Base-by-base conservation (phyloP, 2,888 invertebrate species). In the Rhagium mordax region DNA sequence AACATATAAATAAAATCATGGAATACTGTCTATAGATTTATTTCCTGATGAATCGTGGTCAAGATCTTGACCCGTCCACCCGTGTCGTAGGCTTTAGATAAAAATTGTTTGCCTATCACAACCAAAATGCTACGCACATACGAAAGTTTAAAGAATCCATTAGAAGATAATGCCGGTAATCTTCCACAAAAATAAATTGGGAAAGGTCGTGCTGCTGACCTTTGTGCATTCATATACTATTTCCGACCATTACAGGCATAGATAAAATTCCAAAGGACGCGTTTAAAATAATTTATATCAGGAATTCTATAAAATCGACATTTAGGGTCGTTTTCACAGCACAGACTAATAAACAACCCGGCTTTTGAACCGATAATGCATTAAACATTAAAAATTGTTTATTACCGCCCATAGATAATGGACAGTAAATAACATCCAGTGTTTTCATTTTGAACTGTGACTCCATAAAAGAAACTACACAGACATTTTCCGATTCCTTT, bases 241-340 rank as follows among this genome's bases (percentile, higher is more conserved):
- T 59, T 59, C 29, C 29, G 18, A 59, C n/a, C 16, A 16, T 33
- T 59, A 16, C 15, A n/a, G 24, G 15, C 18, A 7, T 16, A 59
- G 64, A 64, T 64, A 64, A 51, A n/a, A 49, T 64, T 64, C 48
- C 64, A 16, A 49, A 64, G 15, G 24, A 47, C 10, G 21, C 47
- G 49, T 49, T 33, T 21, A 33, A 24, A 27, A 49, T 64, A 29
- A 51, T 64, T 64, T 64, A 64, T 64, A 51, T 27, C 8, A 10
- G 27, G 24, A 48, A 27, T 64, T 64, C 24, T 29, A 49, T 51
- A 51, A 61, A 64, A 33, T 59, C 59, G 59, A 64, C 64, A 49
- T 64, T 64, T 64, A 27, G 27, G 49, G 51, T 51, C 48, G 29
- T 64, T 64, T 48, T 64, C 49, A 64, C 64, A 27, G 27, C 64